Percentiles rank a stretch among this genome's conserved stretches.
These are phyloP conservation scores for Gallinago paraguaiae DNA, from an alignment of 2,113 vertebrate genomes.

Conservation along the genomic window DNA sequence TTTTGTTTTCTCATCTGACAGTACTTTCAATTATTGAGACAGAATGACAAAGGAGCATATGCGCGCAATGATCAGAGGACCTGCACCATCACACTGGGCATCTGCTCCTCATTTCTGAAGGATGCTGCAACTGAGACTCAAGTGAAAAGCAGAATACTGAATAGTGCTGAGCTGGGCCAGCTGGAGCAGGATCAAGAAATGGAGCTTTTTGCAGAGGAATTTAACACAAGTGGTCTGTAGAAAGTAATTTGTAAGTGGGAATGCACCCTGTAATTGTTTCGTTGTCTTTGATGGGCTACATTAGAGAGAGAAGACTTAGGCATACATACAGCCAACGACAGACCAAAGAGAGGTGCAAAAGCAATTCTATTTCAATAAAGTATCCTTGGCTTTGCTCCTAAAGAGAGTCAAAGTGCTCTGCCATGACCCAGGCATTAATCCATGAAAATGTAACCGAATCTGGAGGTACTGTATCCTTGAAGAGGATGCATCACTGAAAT, in stretches of 20 bases:
- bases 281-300: not conserved
- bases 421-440: not conserved
- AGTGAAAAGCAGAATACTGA: constrained; percentile 32
- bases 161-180: not conserved
- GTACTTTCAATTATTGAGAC: constrained; percentile 31
- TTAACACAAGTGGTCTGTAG: not conserved
- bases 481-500: not conserved
- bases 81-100: constrained; percentile 16
- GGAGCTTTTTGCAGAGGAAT: not conserved
- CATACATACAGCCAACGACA: not conserved
- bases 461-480: not conserved
- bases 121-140: not conserved
- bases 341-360: not conserved
- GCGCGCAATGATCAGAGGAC: constrained; percentile 23
- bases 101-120: constrained; percentile 44
- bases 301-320: not conserved
- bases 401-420: not conserved
- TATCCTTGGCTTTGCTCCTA: not conserved
- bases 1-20: constrained; percentile 23
- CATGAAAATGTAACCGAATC: not conserved
- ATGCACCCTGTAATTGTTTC: not conserved
- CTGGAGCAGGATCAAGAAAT: constrained; percentile 26
- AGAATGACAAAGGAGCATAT: constrained; percentile 55
- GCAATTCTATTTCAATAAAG: not conserved
- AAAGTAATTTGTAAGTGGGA: constrained; percentile 7